Conservation (phyloP, 2,113 vertebrate species). For the Leptobrachium leishanense region DNA sequence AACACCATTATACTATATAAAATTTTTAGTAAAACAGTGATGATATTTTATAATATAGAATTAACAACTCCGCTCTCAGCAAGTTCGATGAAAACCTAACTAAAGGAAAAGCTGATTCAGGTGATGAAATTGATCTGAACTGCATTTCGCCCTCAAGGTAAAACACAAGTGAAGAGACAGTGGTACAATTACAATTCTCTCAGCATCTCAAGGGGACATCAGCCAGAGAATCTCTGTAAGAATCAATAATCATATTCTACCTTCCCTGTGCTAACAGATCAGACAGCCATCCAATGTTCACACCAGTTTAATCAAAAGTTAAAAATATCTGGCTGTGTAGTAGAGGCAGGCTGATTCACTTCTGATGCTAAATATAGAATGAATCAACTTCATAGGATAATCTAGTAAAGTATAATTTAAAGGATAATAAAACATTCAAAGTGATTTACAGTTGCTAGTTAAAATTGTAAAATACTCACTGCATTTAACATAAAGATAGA, state of each 20-base stretch:
- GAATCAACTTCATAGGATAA: conserved; percentile 17
- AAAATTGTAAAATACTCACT: too few relatives aligned
- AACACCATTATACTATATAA: too few relatives aligned
- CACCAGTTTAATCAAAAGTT: conserved; percentile 27
- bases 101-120: too few relatives aligned
- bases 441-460: neutral
- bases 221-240: conserved; percentile 34
- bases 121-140: too few relatives aligned
- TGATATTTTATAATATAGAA: too few relatives aligned
- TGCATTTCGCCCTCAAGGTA: too few relatives aligned
- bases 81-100: too few relatives aligned
- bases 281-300: conserved; percentile 34
- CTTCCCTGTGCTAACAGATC: conserved; percentile 23
- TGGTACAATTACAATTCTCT: conserved; percentile 24
- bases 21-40: too few relatives aligned
- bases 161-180: conserved; percentile 9
- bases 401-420: conserved; percentile 20
- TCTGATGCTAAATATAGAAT: conserved; percentile 35
- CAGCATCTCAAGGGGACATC: conserved; percentile 34
- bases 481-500: neutral
- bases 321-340: conserved; percentile 34
- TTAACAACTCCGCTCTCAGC: too few relatives aligned
- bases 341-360: conserved; percentile 17
- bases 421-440: conserved; percentile 1
- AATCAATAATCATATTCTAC: conserved; percentile 44